Conservation (phyloP, 2,113 vertebrate genomes). For the Austrofundulus limnaeus region DNA sequence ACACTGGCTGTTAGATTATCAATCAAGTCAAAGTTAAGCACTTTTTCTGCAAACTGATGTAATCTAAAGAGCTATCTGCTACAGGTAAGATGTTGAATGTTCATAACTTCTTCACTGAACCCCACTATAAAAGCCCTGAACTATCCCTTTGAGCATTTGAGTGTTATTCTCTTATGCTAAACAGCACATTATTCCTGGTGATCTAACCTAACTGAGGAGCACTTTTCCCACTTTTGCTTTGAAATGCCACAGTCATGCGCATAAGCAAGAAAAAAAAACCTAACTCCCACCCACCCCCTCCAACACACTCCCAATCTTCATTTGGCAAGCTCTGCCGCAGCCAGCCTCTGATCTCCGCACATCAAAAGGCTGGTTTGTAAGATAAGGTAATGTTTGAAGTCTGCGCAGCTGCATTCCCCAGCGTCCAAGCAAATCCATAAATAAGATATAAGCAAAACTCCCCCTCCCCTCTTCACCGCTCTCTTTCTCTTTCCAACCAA, state of each 20-base stretch:
- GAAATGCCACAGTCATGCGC: constrained; percentile 86
- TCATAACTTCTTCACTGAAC: too few relatives aligned
- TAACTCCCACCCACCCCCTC: constrained; percentile 38
- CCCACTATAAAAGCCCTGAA: too few relatives aligned
- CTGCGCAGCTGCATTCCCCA: constrained; percentile 86
- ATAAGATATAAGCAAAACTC: constrained; percentile 87
- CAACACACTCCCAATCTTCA: constrained; percentile 81
- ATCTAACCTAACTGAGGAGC: constrained; percentile 85
- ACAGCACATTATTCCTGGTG: constrained; percentile 74
- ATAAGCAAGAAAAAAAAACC: constrained; percentile 63
- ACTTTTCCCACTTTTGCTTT: constrained; percentile 85
- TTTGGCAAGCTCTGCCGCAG: constrained; percentile 87
- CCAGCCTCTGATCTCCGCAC: constrained; percentile 91
- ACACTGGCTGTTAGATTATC: too few relatives aligned
- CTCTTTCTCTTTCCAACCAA: constrained; percentile 67
- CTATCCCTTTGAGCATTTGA: too few relatives aligned
- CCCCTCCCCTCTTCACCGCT: constrained; percentile 51
- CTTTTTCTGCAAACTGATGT: too few relatives aligned
- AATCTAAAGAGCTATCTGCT: too few relatives aligned
- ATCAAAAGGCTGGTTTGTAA: constrained; percentile 94
- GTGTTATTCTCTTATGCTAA: constrained; percentile 39
- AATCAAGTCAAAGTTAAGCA: too few relatives aligned
- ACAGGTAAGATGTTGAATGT: too few relatives aligned
- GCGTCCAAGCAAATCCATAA: constrained; percentile 93
- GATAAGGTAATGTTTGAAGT: constrained; percentile 96